These are phyloP conservation scores for Oxycera nigricornis DNA, from an alignment of 2,888 invertebrate genomes.

Conservation along the genomic window DNA sequence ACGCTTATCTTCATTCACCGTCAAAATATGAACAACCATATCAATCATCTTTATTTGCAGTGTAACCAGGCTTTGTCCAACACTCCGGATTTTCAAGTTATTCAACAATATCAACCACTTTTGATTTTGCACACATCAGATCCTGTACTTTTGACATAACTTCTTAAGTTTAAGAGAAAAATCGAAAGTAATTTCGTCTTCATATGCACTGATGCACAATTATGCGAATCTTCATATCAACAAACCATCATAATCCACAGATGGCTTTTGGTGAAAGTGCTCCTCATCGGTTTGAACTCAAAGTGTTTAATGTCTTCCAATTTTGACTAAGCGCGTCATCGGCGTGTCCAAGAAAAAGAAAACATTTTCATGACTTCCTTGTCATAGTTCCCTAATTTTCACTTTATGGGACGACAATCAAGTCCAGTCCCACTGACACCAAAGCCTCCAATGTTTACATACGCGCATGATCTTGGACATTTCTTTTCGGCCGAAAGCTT, in stretches of 20 bases:
- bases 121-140: too few relatives aligned
- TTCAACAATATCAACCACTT: too few relatives aligned
- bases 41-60: too few relatives aligned
- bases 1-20: too few relatives aligned
- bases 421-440: constrained; percentile 24
- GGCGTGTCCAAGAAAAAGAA: constrained; percentile 1
- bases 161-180: too few relatives aligned
- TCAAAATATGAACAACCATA: too few relatives aligned
- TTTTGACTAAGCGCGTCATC: not conserved
- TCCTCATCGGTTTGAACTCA: not conserved
- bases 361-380: constrained; percentile 31
- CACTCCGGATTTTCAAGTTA: too few relatives aligned
- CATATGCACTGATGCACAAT: not conserved
- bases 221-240: not conserved
- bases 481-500: not conserved
- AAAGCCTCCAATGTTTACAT: constrained; percentile 4
- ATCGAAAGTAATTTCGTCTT: too few relatives aligned
- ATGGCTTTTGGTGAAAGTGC: constrained; percentile 6
- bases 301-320: not conserved
- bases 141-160: too few relatives aligned
- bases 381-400: constrained; percentile 3
- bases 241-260: too few relatives aligned
- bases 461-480: not conserved
- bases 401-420: not conserved
- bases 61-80: too few relatives aligned